Percentiles rank a stretch among this genome's conserved stretches.
These are phyloP conservation scores for Picathartes gymnocephalus DNA, from an alignment of 2,113 vertebrate genomes.

Conservation along the genomic window DNA sequence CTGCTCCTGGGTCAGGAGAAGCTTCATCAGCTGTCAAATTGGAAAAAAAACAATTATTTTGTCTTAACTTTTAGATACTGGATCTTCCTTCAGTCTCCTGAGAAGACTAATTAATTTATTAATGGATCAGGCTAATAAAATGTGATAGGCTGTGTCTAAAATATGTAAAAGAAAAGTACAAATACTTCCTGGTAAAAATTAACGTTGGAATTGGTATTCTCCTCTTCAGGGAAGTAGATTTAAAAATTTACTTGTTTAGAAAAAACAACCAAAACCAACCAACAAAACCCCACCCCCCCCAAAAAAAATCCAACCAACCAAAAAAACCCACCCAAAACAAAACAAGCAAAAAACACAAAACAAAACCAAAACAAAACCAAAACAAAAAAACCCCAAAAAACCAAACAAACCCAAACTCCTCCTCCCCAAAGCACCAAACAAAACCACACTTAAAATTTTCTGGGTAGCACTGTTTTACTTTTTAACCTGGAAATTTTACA, in stretches of 20 bases:
- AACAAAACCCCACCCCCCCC: not conserved
- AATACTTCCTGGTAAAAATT: not conserved
- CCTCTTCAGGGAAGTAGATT: not conserved
- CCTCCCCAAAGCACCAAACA: not conserved
- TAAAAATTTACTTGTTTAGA: not conserved
- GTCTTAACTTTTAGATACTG: not conserved
- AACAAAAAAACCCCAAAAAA: not conserved
- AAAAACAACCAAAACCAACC: not conserved
- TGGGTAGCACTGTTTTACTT: not conserved
- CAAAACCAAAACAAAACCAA: too few species aligned
- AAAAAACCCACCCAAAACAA: too few species aligned
- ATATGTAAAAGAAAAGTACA: not conserved
- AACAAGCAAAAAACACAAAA: too few species aligned
- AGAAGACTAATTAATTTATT: not conserved
- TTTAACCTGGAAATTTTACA: not conserved
- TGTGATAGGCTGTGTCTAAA: not conserved
- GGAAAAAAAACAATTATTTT: not conserved
- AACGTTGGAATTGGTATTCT: fast-evolving
- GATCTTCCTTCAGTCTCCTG: not conserved
- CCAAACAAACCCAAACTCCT: not conserved
- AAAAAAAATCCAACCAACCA: not conserved
- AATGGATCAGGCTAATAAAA: not conserved
- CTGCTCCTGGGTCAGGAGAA: not conserved
- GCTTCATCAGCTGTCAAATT: not conserved
- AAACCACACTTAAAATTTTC: not conserved